Evolutionary conservation across 2,797 vertebrate genomes (phyloP), one percentile per base, ranked within the genome.

Genomic region (Mormyrops boulengeri): DNA sequence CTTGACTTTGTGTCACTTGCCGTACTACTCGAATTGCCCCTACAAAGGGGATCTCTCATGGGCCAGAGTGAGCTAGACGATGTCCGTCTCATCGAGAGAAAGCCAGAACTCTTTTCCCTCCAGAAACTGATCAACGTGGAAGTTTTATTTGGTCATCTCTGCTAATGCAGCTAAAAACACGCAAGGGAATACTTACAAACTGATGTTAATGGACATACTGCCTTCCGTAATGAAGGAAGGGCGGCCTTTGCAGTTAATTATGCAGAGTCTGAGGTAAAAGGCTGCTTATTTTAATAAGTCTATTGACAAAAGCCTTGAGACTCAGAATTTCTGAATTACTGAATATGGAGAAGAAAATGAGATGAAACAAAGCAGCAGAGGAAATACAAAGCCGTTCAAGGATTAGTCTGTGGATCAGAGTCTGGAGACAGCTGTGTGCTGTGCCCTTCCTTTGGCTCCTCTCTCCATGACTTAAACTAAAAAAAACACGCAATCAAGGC

Each of bases 301-400:
- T 87, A 86, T 66, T 86, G 77, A 55, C 55, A 62, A 62, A 62
- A 30, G 53, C 57, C 84, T 26, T 52, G 47, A 86, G 50, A 69
- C 44, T 26, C 26, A 50, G 89, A 85, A 19, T 89, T 30, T 86
- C 2, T 69, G 60, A 86, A 69, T 89, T 86, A 86, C 14, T 38
- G 17, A 49, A 87, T 38, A 85, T 17, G 5, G 82, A 60, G 9
- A 22, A 49, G 89, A 73, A 85, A 50, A 73, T 22, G 60, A 66
- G 53, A 11, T 41, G 22, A 57, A 66, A 62, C 30, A 69, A 86
- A 53, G 22, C 14, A 7, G 19, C 4, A 53, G 89, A 84, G 82
- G 8, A 53, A 22, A 86, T 38, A 85, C 41, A 22, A 34, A 89
- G 11, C 34, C 14, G n/a, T 86, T 89, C 11, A 55, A 50, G 82